Base-by-base conservation (phyloP, 2,888 invertebrate species). In the Sericinus montela region DNA sequence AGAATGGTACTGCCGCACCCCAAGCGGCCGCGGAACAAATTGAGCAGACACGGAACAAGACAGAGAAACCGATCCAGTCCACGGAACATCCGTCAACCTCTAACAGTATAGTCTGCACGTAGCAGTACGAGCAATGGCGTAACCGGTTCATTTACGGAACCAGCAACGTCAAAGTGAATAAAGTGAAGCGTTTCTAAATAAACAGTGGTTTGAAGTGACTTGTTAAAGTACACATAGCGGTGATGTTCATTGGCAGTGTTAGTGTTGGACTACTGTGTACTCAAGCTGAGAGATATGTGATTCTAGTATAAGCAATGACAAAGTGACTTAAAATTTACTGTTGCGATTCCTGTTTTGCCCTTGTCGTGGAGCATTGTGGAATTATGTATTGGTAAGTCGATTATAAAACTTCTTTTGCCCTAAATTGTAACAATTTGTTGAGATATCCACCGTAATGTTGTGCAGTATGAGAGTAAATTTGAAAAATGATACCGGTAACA, bases 121-220 rank as follows among this genome's bases (percentile, higher is more conserved):
- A 88, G 87, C 86, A 80, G 49, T 85, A 86, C 72, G 78, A 78
- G 54, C 72, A 72, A 44, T 85, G 87, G 87, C 75, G 87, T 15
- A 74, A 70, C 32, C 67, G 80, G 68, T 87, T 84, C 75, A 84
- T 86, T 52, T 87, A 72, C 65, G 85, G 85, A 56, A 64, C 69
- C 59, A 62, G 58, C 56, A 58, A 63, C 67, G 63, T 68, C 60
- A 76, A 73, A 48, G 48, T 53, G 23, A 64, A 60, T 58, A 62
- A 54, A 60, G 53, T 62, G 52, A 75, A 68, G 58, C 73, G 75
- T 47, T 59, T 63, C 48, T 69, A 63, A 60, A 62, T 69, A 63
- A 60, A 62, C 53, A 44, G 55, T 36, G 4, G 4, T 32, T 32
- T 32, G 1, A 32, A 11, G 11, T 32, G 32, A 32, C 11, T 3